Base-by-base conservation (phyloP, 2,888 invertebrate species). In the Chironomus tentans region DNA sequence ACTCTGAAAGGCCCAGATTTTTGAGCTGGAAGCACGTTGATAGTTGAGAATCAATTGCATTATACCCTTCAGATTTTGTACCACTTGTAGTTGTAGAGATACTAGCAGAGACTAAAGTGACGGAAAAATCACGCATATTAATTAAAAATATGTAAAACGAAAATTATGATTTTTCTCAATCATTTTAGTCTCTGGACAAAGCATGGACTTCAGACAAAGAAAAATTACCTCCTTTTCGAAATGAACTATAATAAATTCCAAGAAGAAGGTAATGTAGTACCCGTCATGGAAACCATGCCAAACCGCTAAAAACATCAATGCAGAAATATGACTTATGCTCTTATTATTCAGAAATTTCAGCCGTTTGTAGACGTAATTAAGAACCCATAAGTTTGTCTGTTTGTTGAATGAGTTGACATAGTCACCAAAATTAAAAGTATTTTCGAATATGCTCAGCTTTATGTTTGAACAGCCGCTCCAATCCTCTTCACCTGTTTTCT, bases 271-370 rank as follows among this genome's bases (percentile, higher is more conserved):
- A 80, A 94, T 86, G 82, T 97, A 98, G 81, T 99, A 99, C 0
- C 98, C 98, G 10, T 93, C 90, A 81, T 95, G 93, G 74, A 95
- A 90, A 12, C 98, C 98, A 83, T 98, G 98, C 98, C 98, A 98
- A 0, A 97, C 81, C 0, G 98, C 96, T 56, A 99, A 87, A 84
- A 97, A 98, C 0, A 89, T 76, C 61, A 99, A 85, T 0, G 97
- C 93, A 0, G 89, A 86, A 0, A 89, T 85, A 83, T 98, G 98
- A 78, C 97, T 97, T 2, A 90, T 84, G 61, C 87, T 87, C 21
- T 92, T 88, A 83, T 92, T 95, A 69, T 94, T 94, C 70, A 98
- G 85, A 83, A 97, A 98, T 81, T 92, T 93, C 62, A 98, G 86
- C 3, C 98, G 87, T 82, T 98, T 98, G 86, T 95, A 98, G 22